These are phyloP conservation scores for Barnardius zonarius DNA, from an alignment of 2,113 vertebrate species.

Conservation along the genomic window DNA sequence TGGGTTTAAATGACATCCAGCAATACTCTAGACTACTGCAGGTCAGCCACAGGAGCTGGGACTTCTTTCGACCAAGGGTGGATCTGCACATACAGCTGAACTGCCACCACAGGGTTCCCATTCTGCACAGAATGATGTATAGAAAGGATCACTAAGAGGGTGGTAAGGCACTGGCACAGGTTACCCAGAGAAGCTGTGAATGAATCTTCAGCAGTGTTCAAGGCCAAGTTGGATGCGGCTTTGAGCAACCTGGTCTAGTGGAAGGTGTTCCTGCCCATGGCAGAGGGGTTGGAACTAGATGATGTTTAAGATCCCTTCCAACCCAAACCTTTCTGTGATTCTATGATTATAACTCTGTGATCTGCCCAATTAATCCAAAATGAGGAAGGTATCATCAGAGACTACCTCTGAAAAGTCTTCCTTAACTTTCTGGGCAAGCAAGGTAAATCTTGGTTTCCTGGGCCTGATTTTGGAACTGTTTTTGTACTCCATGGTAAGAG, in stretches of 20 bases:
- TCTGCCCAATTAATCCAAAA: not conserved
- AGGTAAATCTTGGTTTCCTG: not conserved
- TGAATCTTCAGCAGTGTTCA: not conserved
- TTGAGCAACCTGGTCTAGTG: not conserved
- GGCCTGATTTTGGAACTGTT: not conserved
- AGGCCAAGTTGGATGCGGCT: not conserved
- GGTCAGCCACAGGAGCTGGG: not conserved
- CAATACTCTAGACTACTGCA: not conserved
- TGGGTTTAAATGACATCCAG: not conserved
- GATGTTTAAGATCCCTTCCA: not conserved
- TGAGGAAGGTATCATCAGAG: not conserved
- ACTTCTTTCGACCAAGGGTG: not conserved
- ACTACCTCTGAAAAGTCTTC: not conserved
- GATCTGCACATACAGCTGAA: accelerated
- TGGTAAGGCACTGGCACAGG: not conserved
- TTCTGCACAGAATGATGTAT: not conserved
- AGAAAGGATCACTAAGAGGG: not conserved
- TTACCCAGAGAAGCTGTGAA: not conserved
- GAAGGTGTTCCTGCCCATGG: not conserved
- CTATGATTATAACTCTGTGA: not conserved
- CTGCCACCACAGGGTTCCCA: not conserved
- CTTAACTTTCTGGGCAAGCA: not conserved
- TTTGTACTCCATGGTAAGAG: not conserved
- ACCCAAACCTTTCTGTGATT: not conserved
- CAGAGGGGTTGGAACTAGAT: not conserved